Conservation (phyloP, 2,797 vertebrate species). For the Lithobates pipiens region DNA sequence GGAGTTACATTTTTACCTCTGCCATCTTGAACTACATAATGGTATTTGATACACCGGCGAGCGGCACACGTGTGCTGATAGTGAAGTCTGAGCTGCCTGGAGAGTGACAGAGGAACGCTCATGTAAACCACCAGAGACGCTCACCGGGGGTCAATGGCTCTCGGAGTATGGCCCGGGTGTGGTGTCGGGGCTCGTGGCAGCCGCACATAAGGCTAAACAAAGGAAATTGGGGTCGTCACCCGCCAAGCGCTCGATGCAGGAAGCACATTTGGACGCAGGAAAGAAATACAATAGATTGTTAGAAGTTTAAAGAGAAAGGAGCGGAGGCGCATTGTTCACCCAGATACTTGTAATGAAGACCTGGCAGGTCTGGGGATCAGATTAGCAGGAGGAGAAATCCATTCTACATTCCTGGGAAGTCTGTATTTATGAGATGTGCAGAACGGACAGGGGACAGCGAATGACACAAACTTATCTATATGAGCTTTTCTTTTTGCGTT, state of each 20-base stretch:
- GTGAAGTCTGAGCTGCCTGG: not conserved
- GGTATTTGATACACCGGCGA: no score
- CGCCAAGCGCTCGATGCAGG: slow-evolving; percentile 83
- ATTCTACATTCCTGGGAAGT: slow-evolving; percentile 63
- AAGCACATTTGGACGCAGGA: slow-evolving; percentile 89
- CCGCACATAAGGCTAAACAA: slow-evolving; percentile 81
- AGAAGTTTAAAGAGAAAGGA: slow-evolving; percentile 64
- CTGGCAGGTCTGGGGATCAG: slow-evolving; percentile 68
- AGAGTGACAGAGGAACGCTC: slow-evolving; percentile 5
- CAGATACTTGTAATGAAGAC: slow-evolving; percentile 62
- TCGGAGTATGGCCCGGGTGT: slow-evolving; percentile 71
- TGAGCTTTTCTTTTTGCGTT: no score
- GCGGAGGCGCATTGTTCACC: slow-evolving; percentile 68
- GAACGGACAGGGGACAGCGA: no score
- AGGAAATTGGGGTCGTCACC: slow-evolving; percentile 88
- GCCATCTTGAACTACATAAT: no score
- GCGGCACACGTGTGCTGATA: no score
- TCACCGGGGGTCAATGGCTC: slow-evolving; percentile 66
- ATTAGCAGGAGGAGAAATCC: slow-evolving; percentile 67
- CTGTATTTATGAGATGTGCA: slow-evolving; percentile 66
- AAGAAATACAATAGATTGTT: slow-evolving; percentile 89
- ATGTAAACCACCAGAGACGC: slow-evolving; percentile 19
- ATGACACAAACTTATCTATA: no score
- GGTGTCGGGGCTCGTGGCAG: slow-evolving; percentile 84
- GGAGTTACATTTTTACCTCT: no score